Evolutionary conservation across 2,888 invertebrate species (phyloP).

Genomic region (Mycalesis mineus): DNA sequence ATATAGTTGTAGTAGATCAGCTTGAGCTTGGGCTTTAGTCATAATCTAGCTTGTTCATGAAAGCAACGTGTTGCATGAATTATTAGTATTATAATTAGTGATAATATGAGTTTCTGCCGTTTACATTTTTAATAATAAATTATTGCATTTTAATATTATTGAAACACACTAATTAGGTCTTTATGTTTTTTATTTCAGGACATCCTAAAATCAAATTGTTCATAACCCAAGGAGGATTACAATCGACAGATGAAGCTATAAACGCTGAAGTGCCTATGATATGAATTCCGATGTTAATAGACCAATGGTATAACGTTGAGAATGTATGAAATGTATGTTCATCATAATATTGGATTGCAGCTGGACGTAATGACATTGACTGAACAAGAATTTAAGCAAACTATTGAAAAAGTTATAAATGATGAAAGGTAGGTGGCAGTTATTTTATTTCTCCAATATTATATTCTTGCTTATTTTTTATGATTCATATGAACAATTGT

Average conservation of each 20-base stretch:
- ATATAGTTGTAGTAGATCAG: too few relatives aligned
- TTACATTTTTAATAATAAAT: too few relatives aligned
- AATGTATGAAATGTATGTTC: slow-evolving; percentile 40
- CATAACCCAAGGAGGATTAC: slow-evolving; percentile 62
- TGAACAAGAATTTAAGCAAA: slow-evolving; percentile 35
- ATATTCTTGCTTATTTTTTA: too few relatives aligned
- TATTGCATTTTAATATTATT: too few relatives aligned
- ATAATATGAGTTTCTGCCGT: too few relatives aligned
- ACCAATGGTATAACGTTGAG: slow-evolving; percentile 56
- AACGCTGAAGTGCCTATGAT: slow-evolving; percentile 53
- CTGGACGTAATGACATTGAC: slow-evolving; percentile 42
- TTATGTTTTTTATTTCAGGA: slow-evolving; percentile 28
- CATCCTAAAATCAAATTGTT: slow-evolving; percentile 63
- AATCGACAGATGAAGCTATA: slow-evolving; percentile 63
- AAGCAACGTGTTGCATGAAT: too few relatives aligned
- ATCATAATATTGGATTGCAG: slow-evolving; percentile 43
- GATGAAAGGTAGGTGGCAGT: slow-evolving; percentile 36
- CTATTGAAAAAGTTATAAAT: slow-evolving; percentile 35
- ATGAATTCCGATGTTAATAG: slow-evolving; percentile 56
- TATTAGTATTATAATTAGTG: too few relatives aligned
- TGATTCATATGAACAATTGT: too few relatives aligned
- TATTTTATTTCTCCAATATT: too few relatives aligned
- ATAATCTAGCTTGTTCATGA: too few relatives aligned
- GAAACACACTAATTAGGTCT: background rate
- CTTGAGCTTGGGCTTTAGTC: too few relatives aligned